Evolutionary conservation across 92 coral and sea anemone genomes (phyloP).

Genomic region (Pocillopora meandrina): DNA sequence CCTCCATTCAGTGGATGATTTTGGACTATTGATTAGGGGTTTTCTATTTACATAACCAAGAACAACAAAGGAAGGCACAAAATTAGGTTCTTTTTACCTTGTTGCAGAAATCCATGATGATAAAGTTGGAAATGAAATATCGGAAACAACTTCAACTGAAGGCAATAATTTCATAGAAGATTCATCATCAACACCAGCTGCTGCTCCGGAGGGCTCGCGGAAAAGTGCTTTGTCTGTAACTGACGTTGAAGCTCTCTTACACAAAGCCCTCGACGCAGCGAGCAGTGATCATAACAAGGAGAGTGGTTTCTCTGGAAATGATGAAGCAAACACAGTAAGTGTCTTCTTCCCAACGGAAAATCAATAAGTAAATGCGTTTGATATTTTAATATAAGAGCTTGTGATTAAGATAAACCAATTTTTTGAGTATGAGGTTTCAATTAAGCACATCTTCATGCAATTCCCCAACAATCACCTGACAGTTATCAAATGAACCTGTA

Average conservation of each 20-base stretch:
- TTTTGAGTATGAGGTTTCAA: too few species aligned
- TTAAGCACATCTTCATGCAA: too few species aligned
- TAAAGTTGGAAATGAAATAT: neutral
- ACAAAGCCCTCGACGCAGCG: conserved; percentile 26
- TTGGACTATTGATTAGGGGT: neutral
- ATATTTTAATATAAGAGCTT: too few species aligned
- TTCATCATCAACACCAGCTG: neutral
- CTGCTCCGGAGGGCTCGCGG: neutral
- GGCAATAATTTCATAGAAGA: neutral
- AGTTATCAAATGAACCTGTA: neutral
- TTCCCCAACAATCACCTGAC: too few species aligned
- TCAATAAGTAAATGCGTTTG: neutral
- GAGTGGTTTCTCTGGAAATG: conserved; percentile 15
- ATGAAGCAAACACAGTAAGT: conserved; percentile 16
- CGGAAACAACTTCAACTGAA: conserved; percentile 9
- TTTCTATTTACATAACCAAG: neutral
- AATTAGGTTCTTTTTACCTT: neutral
- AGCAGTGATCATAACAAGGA: neutral
- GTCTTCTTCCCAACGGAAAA: neutral
- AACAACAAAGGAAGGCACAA: neutral
- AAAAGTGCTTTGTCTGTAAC: neutral
- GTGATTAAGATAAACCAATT: too few species aligned
- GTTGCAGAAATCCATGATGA: neutral
- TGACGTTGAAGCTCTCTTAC: conserved; percentile 20
- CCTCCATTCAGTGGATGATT: too few species aligned